Evolutionary conservation across 2,797 vertebrate genomes (phyloP).

Genomic region (Chanos chanos): DNA sequence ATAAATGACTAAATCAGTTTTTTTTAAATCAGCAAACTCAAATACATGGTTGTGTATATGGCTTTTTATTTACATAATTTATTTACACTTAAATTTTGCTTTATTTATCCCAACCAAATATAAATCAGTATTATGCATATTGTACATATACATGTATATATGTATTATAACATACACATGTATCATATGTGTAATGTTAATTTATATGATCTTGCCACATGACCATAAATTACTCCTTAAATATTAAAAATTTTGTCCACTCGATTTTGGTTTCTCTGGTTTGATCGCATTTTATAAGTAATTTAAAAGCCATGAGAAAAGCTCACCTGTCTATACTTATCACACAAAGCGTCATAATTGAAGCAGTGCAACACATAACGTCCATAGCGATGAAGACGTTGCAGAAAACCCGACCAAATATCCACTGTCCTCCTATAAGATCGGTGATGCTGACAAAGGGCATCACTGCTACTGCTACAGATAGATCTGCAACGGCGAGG

Average conservation of each 20-base stretch:
- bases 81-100: not conserved
- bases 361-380: constrained; percentile 97
- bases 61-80: no score
- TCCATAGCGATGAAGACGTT: constrained; percentile 98
- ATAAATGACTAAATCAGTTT: no score
- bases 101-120: not conserved
- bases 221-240: no score
- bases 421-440: constrained; percentile 91
- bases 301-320: not conserved
- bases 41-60: no score
- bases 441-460: constrained; percentile 94
- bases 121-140: no score
- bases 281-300: not conserved
- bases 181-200: no score
- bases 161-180: no score
- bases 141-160: no score
- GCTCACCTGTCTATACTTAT: constrained; percentile 95
- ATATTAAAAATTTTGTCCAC: no score
- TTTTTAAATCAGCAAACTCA: no score
- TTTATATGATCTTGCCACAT: no score
- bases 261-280: not conserved
- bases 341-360: constrained; percentile 92
- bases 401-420: constrained; percentile 91
- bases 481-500: constrained; percentile 90
- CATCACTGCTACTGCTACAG: constrained; percentile 93